Conservation (phyloP, 2,888 invertebrate genomes). For the Melinopterus prodromus region DNA sequence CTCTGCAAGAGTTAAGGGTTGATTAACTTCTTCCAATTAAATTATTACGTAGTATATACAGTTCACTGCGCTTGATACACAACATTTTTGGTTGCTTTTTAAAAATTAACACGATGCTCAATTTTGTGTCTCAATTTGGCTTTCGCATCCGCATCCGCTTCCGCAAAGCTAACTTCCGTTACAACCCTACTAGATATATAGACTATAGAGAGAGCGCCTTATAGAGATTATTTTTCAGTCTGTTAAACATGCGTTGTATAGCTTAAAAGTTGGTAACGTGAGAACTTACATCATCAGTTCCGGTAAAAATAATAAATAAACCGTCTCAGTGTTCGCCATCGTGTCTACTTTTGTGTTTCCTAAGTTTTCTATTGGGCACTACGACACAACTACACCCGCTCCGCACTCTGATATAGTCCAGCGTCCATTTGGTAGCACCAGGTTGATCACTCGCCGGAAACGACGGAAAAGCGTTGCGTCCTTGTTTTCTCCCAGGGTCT, state of each 20-base stretch:
- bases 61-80: too few relatives aligned
- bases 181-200: not conserved
- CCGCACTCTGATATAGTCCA: conserved; percentile 84
- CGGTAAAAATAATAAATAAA: conserved; percentile 5
- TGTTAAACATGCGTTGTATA: not conserved
- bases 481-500: conserved; percentile 60
- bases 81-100: too few relatives aligned
- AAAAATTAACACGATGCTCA: too few relatives aligned
- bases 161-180: too few relatives aligned
- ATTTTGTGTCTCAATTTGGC: too few relatives aligned
- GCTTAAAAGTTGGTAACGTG: not conserved
- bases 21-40: too few relatives aligned
- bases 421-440: conserved; percentile 68
- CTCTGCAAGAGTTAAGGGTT: too few relatives aligned
- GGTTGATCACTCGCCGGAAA: conserved; percentile 63
- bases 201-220: not conserved
- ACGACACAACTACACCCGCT: conserved; percentile 88
- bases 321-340: conserved; percentile 35
- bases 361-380: conserved; percentile 62
- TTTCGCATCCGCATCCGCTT: too few relatives aligned
- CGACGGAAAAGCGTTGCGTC: conserved; percentile 57
- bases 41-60: too few relatives aligned
- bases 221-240: not conserved
- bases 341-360: conserved; percentile 42
- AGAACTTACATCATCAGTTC: not conserved